A percentile compares a stretch with the other conserved stretches of the same genome.
These are phyloP conservation scores for Tholera decimalis DNA, from an alignment of 2,888 invertebrate species.

Conservation along the genomic window DNA sequence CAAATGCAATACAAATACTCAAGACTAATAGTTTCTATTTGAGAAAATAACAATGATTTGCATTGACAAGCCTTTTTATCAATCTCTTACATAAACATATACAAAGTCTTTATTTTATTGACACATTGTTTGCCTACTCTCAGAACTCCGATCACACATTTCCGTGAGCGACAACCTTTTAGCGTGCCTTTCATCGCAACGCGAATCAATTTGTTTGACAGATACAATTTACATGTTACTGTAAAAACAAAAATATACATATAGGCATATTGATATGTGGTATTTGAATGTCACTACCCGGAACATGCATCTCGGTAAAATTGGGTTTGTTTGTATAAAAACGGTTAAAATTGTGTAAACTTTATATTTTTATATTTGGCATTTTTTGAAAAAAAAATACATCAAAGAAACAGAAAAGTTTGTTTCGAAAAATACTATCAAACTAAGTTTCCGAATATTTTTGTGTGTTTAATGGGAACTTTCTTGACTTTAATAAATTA, in stretches of 20 bases:
- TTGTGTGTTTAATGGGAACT: not conserved
- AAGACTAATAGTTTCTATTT: too few species aligned
- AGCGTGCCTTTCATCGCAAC: slow-evolving; percentile 56
- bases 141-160: slow-evolving; percentile 55
- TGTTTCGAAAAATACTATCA: too few species aligned
- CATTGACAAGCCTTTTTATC: not conserved
- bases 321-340: not conserved
- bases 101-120: slow-evolving; percentile 24
- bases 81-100: slow-evolving; percentile 8
- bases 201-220: slow-evolving; percentile 62
- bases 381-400: too few species aligned
- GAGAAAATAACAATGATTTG: too few species aligned
- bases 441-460: too few species aligned
- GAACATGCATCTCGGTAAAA: not conserved
- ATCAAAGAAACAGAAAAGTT: too few species aligned
- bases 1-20: too few species aligned
- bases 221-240: slow-evolving; percentile 59
- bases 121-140: slow-evolving; percentile 16
- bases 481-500: too few species aligned
- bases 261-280: not conserved
- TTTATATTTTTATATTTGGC: too few species aligned
- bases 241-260: slow-evolving; percentile 21
- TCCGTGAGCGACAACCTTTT: slow-evolving; percentile 65
- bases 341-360: not conserved
- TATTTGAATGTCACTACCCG: not conserved